phyloP scores from a whole-genome alignment of 2,113 vertebrate genomes.

The Raphicerus campestris region DNA sequence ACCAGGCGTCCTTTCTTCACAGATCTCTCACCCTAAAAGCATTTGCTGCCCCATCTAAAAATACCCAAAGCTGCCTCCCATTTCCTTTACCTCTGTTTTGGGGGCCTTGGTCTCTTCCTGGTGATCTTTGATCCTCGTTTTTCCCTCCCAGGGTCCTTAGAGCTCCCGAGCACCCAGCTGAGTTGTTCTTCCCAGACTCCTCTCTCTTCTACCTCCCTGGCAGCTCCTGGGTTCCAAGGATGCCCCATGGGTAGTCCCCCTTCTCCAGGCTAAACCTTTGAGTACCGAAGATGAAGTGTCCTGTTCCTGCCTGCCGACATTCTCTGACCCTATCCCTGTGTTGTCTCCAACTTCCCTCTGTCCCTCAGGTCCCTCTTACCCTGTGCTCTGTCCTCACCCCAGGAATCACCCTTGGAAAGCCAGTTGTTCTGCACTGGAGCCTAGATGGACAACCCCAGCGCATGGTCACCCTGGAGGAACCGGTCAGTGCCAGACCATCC shows the following conservation, averaged over 20 bases:
- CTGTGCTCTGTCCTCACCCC: neutral
- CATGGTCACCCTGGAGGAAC: neutral
- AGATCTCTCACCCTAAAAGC: constrained; percentile 38
- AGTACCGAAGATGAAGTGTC: neutral
- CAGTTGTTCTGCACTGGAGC: constrained; percentile 48
- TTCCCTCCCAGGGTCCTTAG: neutral
- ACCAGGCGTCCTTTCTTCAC: neutral
- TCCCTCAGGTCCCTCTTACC: neutral
- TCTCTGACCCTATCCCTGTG: neutral
- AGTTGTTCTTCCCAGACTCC: neutral
- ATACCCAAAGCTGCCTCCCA: neutral
- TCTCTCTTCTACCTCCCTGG: neutral
- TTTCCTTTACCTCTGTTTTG: neutral
- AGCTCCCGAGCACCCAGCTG: neutral
- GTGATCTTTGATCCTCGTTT: neutral
- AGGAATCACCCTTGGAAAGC: constrained; percentile 47
- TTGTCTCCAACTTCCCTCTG: neutral
- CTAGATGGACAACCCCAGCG: neutral
- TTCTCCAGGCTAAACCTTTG: neutral
- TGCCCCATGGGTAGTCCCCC: neutral
- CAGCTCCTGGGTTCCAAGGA: neutral
- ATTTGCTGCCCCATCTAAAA: constrained; percentile 57
- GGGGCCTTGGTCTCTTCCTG: neutral
- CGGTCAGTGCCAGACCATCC: constrained; percentile 31
- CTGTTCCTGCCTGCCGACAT: neutral